These are phyloP conservation scores for Galeruca laticollis DNA, from an alignment of 2,888 invertebrate species.

Conservation along the genomic window DNA sequence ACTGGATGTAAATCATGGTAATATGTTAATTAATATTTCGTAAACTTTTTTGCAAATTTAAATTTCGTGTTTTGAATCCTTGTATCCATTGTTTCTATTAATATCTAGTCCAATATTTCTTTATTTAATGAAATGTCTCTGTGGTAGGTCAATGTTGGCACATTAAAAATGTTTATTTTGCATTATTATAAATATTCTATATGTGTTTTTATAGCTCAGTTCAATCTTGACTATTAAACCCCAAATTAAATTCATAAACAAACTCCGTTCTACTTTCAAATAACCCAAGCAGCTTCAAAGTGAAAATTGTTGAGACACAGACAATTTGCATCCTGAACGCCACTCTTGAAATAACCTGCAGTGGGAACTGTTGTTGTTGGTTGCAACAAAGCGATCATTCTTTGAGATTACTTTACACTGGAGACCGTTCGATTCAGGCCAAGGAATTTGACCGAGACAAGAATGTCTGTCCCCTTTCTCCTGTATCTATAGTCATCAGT, in stretches of 20 bases:
- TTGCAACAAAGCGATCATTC: slow-evolving; percentile 13
- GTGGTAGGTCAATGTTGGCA: too few species aligned
- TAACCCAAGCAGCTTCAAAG: slow-evolving; percentile 1
- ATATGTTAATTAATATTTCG: too few species aligned
- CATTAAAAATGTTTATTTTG: too few species aligned
- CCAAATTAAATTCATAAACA: neutral
- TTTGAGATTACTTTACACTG: slow-evolving; percentile 21
- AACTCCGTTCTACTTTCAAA: neutral
- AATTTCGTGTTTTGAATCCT: too few species aligned
- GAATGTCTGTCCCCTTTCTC: slow-evolving; percentile 34
- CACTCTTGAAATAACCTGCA: slow-evolving; percentile 9
- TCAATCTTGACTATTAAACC: too few species aligned
- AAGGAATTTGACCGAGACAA: slow-evolving; percentile 34
- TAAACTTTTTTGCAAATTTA: too few species aligned
- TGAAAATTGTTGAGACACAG: slow-evolving; percentile 9
- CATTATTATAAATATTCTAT: too few species aligned
- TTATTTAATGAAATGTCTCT: too few species aligned
- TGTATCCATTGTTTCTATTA: too few species aligned
- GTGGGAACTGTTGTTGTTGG: slow-evolving; percentile 17
- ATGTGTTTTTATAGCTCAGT: neutral
- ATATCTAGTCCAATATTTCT: too few species aligned
- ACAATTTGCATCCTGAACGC: neutral
- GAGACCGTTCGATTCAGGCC: slow-evolving; percentile 33
- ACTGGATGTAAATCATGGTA: too few species aligned
- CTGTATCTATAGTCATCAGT: slow-evolving; percentile 28